phyloP scores from a whole-genome alignment of 2,113 vertebrate genomes.

The Lucifuga dentata region DNA sequence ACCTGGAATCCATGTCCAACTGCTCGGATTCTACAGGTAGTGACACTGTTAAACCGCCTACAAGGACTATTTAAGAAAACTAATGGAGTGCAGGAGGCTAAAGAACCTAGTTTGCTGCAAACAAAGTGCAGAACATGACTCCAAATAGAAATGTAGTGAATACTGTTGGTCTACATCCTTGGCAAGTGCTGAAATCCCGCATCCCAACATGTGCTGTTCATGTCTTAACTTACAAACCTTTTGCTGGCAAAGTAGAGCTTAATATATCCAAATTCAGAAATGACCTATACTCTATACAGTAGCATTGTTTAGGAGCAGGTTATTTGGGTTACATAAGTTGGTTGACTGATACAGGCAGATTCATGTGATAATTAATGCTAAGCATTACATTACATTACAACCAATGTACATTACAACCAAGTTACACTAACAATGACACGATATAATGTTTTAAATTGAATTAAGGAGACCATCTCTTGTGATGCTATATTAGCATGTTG shows the following conservation, averaged over 20 bases:
- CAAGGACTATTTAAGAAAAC: slow-evolving; percentile 17
- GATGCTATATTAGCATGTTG: slow-evolving; percentile 11
- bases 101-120: slow-evolving; percentile 1
- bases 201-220: slow-evolving; percentile 11
- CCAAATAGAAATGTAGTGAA: slow-evolving; percentile 41
- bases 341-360: slow-evolving; percentile 27
- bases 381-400: no score
- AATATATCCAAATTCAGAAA: slow-evolving; percentile 43
- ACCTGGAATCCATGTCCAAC: slow-evolving; percentile 7
- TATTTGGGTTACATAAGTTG: slow-evolving; percentile 37
- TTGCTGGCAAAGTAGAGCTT: slow-evolving; percentile 41
- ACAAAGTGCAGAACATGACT: slow-evolving; percentile 11
- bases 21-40: slow-evolving; percentile 15
- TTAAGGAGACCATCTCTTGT: slow-evolving; percentile 25
- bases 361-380: slow-evolving; percentile 56
- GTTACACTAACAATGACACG: slow-evolving; percentile 37
- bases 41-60: slow-evolving; percentile 16
- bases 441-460: slow-evolving; percentile 44
- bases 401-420: slow-evolving; percentile 21
- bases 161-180: slow-evolving; percentile 31
- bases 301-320: slow-evolving; percentile 25
- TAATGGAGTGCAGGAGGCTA: slow-evolving; percentile 19
- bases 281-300: slow-evolving; percentile 35
- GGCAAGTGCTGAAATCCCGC: slow-evolving; percentile 26
- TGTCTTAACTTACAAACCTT: slow-evolving; percentile 3